A percentile compares a stretch with the other conserved stretches of the same genome.
phyloP scores from a whole-genome alignment of 2,113 vertebrate genomes.

The Dipodomys stephensi region DNA sequence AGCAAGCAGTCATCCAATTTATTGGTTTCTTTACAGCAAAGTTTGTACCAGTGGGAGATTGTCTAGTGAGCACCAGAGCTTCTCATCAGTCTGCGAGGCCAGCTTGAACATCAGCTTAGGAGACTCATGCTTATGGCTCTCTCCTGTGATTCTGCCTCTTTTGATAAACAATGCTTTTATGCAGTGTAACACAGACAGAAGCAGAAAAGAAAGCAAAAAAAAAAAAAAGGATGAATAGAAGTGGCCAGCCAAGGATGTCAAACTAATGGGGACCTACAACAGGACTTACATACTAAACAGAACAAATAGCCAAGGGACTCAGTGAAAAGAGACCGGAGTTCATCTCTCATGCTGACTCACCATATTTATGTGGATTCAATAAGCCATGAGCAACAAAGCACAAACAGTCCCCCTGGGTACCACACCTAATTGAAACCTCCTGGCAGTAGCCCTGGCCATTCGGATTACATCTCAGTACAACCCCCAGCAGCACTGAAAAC shows the following conservation, averaged over 20 bases:
- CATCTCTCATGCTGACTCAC: neutral
- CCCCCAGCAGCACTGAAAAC: neutral
- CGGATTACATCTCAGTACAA: neutral
- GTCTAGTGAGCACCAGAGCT: neutral
- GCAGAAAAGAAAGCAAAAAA: neutral
- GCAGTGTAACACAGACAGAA: neutral
- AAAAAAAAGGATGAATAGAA: neutral
- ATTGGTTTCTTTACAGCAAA: neutral
- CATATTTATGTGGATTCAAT: neutral
- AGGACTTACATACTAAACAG: neutral
- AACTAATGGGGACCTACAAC: neutral
- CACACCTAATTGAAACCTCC: rapidly evolving
- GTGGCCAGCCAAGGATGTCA: neutral
- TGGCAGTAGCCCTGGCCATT: neutral
- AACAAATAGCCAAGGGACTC: neutral
- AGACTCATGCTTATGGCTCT: neutral
- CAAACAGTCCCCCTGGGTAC: neutral
- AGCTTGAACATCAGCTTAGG: neutral
- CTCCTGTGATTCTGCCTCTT: neutral
- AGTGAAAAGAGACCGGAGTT: neutral
- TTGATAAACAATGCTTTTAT: neutral
- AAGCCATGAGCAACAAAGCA: neutral
- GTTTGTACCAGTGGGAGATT: neutral
- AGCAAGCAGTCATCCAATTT: neutral
- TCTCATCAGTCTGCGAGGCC: neutral